These are phyloP conservation scores for Himalopsyche anomala DNA, from an alignment of 2,888 invertebrate genomes.

Conservation along the genomic window DNA sequence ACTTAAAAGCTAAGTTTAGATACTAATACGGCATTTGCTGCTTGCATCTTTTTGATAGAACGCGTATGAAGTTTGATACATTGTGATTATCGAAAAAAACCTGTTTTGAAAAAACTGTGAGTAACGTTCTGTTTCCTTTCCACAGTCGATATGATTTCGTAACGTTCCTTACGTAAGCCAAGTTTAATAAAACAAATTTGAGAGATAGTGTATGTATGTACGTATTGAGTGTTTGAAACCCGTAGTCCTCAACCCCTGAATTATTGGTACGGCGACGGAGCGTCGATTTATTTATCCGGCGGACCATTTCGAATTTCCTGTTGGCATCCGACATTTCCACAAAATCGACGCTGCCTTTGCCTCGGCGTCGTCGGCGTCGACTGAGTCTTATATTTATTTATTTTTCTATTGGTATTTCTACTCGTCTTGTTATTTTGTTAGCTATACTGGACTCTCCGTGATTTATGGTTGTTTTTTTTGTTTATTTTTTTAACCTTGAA, in stretches of 20 bases:
- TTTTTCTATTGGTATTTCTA: conserved; percentile 8
- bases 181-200: too few relatives aligned
- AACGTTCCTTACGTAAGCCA: too few relatives aligned
- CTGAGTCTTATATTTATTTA: background rate
- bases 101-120: too few relatives aligned
- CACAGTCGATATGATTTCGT: too few relatives aligned
- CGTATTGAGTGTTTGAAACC: background rate
- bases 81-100: too few relatives aligned
- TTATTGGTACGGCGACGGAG: conserved; percentile 1
- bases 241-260: background rate
- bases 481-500: conserved; percentile 25
- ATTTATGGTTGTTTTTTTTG: background rate
- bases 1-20: too few relatives aligned
- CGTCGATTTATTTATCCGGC: conserved; percentile 26
- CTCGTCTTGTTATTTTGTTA: conserved; percentile 3
- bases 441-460: background rate
- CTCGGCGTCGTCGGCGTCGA: background rate
- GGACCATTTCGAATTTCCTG: conserved; percentile 30
- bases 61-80: too few relatives aligned
- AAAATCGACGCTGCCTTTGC: background rate
- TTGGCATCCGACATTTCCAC: conserved; percentile 10
- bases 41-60: too few relatives aligned
- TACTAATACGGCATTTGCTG: too few relatives aligned
- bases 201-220: too few relatives aligned
- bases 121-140: too few relatives aligned